These are phyloP conservation scores for Lasaia peninsularis DNA, from an alignment of 1,140 invertebrate genomes.

Conservation along the genomic window DNA sequence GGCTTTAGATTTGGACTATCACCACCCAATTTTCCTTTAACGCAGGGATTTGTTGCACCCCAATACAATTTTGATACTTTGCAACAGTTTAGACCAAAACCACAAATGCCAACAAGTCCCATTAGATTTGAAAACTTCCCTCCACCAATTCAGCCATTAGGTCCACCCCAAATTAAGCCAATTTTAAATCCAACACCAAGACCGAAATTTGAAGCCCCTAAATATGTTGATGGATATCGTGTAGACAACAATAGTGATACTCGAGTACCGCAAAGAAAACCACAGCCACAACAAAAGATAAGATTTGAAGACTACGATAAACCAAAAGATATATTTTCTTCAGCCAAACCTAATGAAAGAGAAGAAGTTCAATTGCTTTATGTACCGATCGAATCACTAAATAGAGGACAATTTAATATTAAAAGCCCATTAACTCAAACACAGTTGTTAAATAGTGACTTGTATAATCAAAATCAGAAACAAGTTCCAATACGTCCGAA, in stretches of 20 bases:
- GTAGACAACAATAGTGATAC: slow-evolving; percentile 50
- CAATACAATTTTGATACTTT: slow-evolving; percentile 48
- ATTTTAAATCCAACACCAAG: slow-evolving; percentile 37
- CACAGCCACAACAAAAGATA: slow-evolving; percentile 55
- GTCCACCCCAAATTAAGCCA: slow-evolving; percentile 38
- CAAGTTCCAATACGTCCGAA: slow-evolving; percentile 50
- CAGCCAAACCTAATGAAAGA: slow-evolving; percentile 64
- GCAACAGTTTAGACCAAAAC: slow-evolving; percentile 42
- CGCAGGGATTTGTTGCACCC: slow-evolving; percentile 59
- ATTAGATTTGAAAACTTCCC: slow-evolving; percentile 46
- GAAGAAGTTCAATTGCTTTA: slow-evolving; percentile 88
- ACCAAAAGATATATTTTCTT: slow-evolving; percentile 35
- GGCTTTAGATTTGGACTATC: slow-evolving; percentile 54
- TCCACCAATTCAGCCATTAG: slow-evolving; percentile 35
- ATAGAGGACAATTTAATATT: slow-evolving; percentile 77
- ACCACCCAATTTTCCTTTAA: slow-evolving; percentile 58
- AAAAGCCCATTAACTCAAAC: slow-evolving; percentile 45
- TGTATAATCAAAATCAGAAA: slow-evolving; percentile 51
- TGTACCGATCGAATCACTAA: slow-evolving; percentile 86
- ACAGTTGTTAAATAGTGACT: slow-evolving; percentile 49
- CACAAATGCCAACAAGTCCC: slow-evolving; percentile 33
- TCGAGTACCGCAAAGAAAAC: slow-evolving; percentile 39
- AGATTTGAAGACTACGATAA: slow-evolving; percentile 52
- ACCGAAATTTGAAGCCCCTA: slow-evolving; percentile 40
- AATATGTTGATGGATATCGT: slow-evolving; percentile 68